Percentiles rank a stretch among this genome's conserved stretches.
Evolutionary conservation across 2,888 invertebrate genomes (phyloP).

Genomic region (Volucella zonaria): DNA sequence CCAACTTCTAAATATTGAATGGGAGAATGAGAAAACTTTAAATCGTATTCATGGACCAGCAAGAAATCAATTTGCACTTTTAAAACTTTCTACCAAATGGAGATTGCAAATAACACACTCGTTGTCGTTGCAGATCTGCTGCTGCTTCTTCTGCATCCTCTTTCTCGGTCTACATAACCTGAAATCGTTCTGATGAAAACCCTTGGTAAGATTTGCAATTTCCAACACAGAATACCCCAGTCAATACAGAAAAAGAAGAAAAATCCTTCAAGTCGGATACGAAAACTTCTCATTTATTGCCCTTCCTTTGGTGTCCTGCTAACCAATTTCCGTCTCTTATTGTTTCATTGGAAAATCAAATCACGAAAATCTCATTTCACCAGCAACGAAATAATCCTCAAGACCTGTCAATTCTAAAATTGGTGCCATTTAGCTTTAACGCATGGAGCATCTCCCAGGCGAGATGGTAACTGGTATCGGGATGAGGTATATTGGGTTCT

Average conservation of each 20-base stretch:
- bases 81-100: constrained; percentile 56
- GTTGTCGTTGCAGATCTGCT: constrained; percentile 20
- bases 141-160: neutral
- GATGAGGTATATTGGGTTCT: neutral
- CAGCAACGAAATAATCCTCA: constrained; percentile 39
- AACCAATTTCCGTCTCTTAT: constrained; percentile 26
- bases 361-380: constrained; percentile 46
- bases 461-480: neutral
- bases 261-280: too few species aligned
- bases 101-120: constrained; percentile 52
- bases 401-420: constrained; percentile 37
- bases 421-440: constrained; percentile 43
- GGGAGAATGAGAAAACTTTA: constrained; percentile 70
- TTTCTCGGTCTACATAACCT: too few species aligned
- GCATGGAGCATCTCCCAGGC: constrained; percentile 5
- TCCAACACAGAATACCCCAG: neutral
- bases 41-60: constrained; percentile 68
- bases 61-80: constrained; percentile 68
- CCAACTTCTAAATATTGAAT: constrained; percentile 62
- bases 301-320: neutral
- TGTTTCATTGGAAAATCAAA: constrained; percentile 34
- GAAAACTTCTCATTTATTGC: too few species aligned
- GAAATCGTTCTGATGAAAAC: neutral
- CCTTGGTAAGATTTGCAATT: constrained; percentile 22
- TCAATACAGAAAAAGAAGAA: too few species aligned